Base-by-base conservation (phyloP, 2,888 invertebrate species). In the Apotomis turbidana region DNA sequence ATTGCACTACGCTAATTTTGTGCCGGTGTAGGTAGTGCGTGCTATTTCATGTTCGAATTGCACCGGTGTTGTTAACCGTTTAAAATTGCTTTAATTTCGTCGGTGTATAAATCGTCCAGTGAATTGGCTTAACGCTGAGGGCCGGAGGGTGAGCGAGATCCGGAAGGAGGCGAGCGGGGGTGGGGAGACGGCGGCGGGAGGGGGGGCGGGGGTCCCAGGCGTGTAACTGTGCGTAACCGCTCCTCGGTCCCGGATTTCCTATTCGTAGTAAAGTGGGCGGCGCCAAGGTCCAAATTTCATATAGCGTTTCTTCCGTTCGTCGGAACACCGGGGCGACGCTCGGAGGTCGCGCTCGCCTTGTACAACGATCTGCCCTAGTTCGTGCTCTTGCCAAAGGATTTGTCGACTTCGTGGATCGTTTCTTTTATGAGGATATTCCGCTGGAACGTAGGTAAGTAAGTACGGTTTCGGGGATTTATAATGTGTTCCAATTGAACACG, bases 211-310 rank as follows among this genome's bases (percentile, higher is more conserved):
- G 87, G 89, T 88, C 90, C 90, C 92, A 90, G 88, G 89, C 92
- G 92, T 90, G 91, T 90, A 90, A 90, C 90, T 90, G 90, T 89
- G 91, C 90, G 92, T 93, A 90, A 91, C 93, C 91, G 91, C 89
- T 91, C 87, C 90, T 89, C 90, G 90, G 90, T 91, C 89, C 90
- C 93, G 92, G 92, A 91, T 91, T 93, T 93, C 93, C 93, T 93
- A 91, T 91, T 91, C 90, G 91, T 90, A 93, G 91, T 91, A 91
- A 91, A 93, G 91, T 91, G 90, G 90, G 90, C 91, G 90, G 91
- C 90, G 90, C 90, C 88, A 81, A 86, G 86, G 84, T 88, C 86
- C 87, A 88, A 90, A 91, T 91, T 91, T 91, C 91, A 90, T 89
- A 90, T 89, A 89, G 88, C 88, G 88, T 86, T 87, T 89, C 88